Percentiles rank a stretch among this genome's conserved stretches.
phyloP scores from a whole-genome alignment of 2,888 invertebrate species.

The Athetis lepigone region DNA sequence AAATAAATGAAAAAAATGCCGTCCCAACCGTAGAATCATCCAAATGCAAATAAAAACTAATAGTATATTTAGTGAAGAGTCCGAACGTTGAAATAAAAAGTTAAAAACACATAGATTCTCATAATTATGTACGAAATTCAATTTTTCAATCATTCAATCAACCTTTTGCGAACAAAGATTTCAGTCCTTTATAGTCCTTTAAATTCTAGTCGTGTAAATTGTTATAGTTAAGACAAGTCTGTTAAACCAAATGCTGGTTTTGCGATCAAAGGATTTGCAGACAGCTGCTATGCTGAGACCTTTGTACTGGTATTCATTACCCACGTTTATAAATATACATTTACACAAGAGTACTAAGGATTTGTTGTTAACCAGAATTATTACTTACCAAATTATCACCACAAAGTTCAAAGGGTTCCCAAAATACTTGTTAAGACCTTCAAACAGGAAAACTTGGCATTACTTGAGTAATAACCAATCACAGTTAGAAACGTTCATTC shows the following conservation, averaged over 20 bases:
- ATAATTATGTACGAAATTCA: no score
- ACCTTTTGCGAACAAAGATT: no score
- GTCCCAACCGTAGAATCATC: no score
- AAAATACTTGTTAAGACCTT: slow-evolving; percentile 9
- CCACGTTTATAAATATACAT: slow-evolving; percentile 30
- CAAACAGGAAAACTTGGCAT: neutral
- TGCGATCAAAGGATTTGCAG: neutral
- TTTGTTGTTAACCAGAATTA: neutral
- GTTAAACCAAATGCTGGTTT: neutral
- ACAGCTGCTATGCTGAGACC: neutral
- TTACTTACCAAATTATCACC: slow-evolving; percentile 4
- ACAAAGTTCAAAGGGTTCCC: slow-evolving; percentile 15
- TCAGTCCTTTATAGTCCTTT: no score
- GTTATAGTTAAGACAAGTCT: no score
- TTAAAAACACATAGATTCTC: no score
- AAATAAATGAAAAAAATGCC: no score
- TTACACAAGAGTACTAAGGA: slow-evolving; percentile 7
- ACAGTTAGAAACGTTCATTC: slow-evolving; percentile 1
- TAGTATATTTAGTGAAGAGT: no score
- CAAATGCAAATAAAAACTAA: no score
- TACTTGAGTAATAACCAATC: neutral
- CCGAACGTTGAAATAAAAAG: no score
- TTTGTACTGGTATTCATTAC: neutral
- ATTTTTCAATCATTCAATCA: no score
- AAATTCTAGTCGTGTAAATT: no score